These are phyloP conservation scores for Pagetopsis macropterus DNA, from an alignment of 2,797 vertebrate species.

Conservation along the genomic window DNA sequence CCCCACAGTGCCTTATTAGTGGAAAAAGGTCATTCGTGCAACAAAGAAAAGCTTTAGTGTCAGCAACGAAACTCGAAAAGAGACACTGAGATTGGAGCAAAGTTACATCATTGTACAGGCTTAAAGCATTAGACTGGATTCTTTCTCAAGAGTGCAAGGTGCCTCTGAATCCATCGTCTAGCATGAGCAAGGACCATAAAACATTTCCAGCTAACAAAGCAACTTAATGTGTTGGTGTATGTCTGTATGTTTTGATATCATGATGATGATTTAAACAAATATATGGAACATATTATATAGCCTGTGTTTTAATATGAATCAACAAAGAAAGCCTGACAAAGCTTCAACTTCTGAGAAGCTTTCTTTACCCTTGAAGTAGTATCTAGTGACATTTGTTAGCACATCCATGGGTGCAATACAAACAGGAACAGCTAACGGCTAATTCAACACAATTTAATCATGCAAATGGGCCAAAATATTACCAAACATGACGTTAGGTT, in stretches of 20 bases:
- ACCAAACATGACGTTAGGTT: not conserved
- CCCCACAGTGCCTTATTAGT: constrained; percentile 50
- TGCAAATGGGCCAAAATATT: not conserved
- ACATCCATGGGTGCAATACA: too few relatives aligned
- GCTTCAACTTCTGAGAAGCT: not conserved
- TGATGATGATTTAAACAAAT: not conserved
- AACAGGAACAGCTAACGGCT: not conserved
- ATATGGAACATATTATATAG: not conserved
- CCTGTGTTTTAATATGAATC: not conserved
- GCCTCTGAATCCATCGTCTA: constrained; percentile 9
- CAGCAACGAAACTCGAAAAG: constrained; percentile 25
- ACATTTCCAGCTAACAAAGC: not conserved
- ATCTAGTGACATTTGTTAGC: too few relatives aligned
- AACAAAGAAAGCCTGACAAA: not conserved
- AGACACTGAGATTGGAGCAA: constrained; percentile 13
- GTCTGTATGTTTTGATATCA: not conserved
- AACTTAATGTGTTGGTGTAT: not conserved
- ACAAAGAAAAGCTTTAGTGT: constrained; percentile 42
- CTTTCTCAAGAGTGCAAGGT: not conserved
- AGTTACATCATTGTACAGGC: constrained; percentile 16
- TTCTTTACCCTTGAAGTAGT: not conserved
- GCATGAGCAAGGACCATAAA: not conserved
- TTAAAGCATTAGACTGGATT: constrained; percentile 23
- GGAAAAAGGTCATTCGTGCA: constrained; percentile 52
- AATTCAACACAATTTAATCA: not conserved